Evolutionary conservation across 2,888 invertebrate species (phyloP), one percentile per base, ranked within the genome.

Genomic region (Galeruca laticollis): DNA sequence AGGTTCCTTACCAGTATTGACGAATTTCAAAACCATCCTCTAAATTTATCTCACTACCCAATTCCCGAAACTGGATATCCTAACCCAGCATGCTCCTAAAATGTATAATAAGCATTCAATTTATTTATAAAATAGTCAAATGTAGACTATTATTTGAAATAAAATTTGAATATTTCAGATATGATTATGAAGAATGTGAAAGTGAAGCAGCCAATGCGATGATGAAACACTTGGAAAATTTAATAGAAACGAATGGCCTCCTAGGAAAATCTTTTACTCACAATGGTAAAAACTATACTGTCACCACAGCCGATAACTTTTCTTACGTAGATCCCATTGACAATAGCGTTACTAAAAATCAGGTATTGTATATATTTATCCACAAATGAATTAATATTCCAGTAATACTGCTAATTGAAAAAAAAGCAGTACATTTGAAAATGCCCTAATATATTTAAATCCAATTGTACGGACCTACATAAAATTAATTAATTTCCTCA

Each of bases 141-240:
- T 26, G 3, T 26, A 6, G 2, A 26, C 3, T 26, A 26, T 6
- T 26, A 26, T 26, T 6, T 26, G 6, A 26, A 3, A 26, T 26
- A 26, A 26, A 26, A 6, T 26, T 71, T 60, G 0, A 31, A 15
- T 13, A 59, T 37, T 37, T 72, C 73, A 95, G 96, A 81, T 98
- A 99, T 84, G 99, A 99, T 86, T 99, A 99, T 87, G 99, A 99
- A 85, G 96, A 98, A 82, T 97, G 97, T 81, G 94, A 96, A 49
- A 89, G 94, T 54, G 94, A 91, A 5, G 92, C 93, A 0, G 96
- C 97, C 75, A 93, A 94, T 82, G 88, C 94, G 83, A 94, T 99
- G 95, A 97, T 99, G 93, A 86, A 87, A 2, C 88, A 90, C 62
- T 87, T 99, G 75, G 95, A 96, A 83, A 86, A 87, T 63, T 87